Conservation (phyloP, 2,113 vertebrate species). For the Burhinus oedicnemus region DNA sequence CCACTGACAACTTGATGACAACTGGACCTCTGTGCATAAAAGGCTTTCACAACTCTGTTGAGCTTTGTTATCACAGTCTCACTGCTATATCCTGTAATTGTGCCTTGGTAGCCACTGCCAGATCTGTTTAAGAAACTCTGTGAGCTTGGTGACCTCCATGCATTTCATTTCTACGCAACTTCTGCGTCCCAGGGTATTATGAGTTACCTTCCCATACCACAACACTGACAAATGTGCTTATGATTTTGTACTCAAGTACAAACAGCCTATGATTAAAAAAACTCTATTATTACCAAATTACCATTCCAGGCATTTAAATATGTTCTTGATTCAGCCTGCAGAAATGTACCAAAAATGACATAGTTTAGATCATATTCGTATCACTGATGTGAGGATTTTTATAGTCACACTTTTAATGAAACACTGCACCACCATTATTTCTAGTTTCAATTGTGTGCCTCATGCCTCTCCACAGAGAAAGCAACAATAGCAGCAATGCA, state of each 20-base stretch:
- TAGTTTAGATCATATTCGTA: background rate
- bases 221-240: background rate
- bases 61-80: background rate
- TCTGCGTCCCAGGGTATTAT: background rate
- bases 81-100: background rate
- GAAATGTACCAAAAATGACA: background rate
- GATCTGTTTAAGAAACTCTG: background rate
- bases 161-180: background rate
- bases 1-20: background rate
- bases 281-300: background rate
- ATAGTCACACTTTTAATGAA: background rate
- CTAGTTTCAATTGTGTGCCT: background rate
- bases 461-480: background rate
- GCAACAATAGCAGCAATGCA: background rate
- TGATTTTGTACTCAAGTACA: background rate
- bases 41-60: background rate
- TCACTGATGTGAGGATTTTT: background rate
- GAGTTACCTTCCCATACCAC: background rate
- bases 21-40: background rate
- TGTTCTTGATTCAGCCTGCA: background rate
- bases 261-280: background rate
- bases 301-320: background rate
- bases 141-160: background rate
- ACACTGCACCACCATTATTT: background rate
- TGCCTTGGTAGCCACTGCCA: background rate